Evolutionary conservation across 2,113 vertebrate species (phyloP).

Genomic region (Himantopus leucocephalus): DNA sequence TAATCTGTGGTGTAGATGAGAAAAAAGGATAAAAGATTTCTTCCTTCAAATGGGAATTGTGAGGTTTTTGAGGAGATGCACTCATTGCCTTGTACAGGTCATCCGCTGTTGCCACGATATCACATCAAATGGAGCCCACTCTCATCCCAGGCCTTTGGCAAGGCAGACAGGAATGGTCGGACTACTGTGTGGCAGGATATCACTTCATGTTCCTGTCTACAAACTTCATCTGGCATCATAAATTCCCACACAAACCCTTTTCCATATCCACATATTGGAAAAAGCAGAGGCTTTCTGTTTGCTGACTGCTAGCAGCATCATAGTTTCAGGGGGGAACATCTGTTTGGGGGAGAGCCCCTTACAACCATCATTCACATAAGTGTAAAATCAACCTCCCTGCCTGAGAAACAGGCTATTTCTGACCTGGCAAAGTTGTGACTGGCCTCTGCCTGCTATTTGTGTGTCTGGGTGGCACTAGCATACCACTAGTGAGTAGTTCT

Average conservation of each 20-base stretch:
- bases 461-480: neutral
- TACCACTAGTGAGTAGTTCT: neutral
- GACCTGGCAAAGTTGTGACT: neutral
- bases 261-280: fast-evolving
- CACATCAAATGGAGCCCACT: neutral
- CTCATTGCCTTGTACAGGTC: neutral
- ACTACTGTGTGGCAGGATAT: neutral
- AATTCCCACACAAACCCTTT: neutral
- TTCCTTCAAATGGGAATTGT: neutral
- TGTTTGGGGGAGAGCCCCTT: neutral
- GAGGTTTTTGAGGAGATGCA: neutral
- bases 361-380: fast-evolving
- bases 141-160: neutral
- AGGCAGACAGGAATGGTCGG: neutral
- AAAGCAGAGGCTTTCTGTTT: neutral
- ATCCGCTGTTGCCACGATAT: neutral
- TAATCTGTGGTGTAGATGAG: neutral
- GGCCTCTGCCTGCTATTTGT: neutral
- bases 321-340: neutral
- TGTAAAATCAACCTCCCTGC: neutral
- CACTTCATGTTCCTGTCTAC: neutral
- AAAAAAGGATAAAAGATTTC: neutral
- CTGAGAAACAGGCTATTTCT: neutral
- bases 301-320: neutral
- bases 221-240: neutral